A percentile compares a stretch with the other conserved stretches of the same genome.
Conservation (phyloP, 2,888 invertebrate genomes). For the Cosmia pyralina region DNA sequence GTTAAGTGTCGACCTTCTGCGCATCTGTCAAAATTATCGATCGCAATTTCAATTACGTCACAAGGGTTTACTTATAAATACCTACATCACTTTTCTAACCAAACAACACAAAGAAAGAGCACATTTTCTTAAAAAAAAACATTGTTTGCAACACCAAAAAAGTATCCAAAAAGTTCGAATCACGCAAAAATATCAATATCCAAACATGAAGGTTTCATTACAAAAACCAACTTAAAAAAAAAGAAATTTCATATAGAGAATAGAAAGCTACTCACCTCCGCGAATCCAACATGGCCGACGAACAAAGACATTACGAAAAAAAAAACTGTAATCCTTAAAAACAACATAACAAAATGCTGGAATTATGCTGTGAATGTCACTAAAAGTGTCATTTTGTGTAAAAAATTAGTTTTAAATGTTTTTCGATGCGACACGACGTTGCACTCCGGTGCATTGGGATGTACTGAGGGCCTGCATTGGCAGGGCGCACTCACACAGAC, state of each 20-base stretch:
- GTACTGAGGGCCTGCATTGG: slow-evolving; percentile 66
- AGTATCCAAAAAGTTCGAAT: neutral
- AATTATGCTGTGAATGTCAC: slow-evolving; percentile 36
- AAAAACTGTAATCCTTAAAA: slow-evolving; percentile 64
- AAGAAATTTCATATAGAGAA: slow-evolving; percentile 66
- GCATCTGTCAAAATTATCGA: slow-evolving; percentile 48
- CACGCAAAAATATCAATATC: slow-evolving; percentile 13
- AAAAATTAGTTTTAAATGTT: slow-evolving; percentile 25
- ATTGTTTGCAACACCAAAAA: neutral
- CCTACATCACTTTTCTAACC: slow-evolving; percentile 16
- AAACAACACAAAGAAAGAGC: slow-evolving; percentile 33
- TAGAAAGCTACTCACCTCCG: slow-evolving; percentile 79
- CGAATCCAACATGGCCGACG: slow-evolving; percentile 77
- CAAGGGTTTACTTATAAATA: neutral
- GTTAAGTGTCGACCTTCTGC: slow-evolving; percentile 15
- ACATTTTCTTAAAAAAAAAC: slow-evolving; percentile 9
- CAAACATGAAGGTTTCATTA: neutral
- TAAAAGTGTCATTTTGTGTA: slow-evolving; percentile 26
- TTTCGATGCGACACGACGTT: slow-evolving; percentile 50
- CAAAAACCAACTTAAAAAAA: slow-evolving; percentile 42
- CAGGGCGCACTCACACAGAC: slow-evolving; percentile 63
- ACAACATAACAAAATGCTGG: slow-evolving; percentile 46
- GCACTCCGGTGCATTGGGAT: slow-evolving; percentile 68
- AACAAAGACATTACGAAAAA: slow-evolving; percentile 71
- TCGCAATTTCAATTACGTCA: slow-evolving; percentile 34